Conservation (phyloP, 2,888 invertebrate species). For the Brachypterus glaber region DNA sequence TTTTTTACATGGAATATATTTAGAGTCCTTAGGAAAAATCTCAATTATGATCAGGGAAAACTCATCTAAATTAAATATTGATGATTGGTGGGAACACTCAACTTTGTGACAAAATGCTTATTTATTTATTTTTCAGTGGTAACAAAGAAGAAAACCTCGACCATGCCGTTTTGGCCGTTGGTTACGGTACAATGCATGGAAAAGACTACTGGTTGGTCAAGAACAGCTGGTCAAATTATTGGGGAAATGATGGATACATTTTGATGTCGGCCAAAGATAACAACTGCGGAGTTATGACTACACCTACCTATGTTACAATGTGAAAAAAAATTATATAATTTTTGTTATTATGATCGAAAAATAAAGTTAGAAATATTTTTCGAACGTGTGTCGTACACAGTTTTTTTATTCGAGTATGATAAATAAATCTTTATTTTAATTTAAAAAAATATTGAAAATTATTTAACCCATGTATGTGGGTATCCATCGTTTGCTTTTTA, state of each 20-base stretch:
- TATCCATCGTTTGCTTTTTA: too few species aligned
- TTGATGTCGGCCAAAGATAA: constrained; percentile 83
- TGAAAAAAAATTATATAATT: constrained; percentile 32
- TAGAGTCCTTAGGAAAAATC: too few species aligned
- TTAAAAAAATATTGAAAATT: too few species aligned
- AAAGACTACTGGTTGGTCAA: constrained; percentile 88
- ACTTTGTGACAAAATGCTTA: too few species aligned
- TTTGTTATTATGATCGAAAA: too few species aligned
- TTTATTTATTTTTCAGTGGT: constrained; percentile 44
- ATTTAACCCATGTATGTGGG: too few species aligned
- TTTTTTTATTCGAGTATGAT: too few species aligned
- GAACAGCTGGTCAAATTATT: constrained; percentile 95
- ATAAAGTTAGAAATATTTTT: constrained; percentile 1
- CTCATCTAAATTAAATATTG: too few species aligned
- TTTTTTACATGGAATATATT: too few species aligned
- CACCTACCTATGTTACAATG: constrained; percentile 76
- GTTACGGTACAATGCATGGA: constrained; percentile 75
- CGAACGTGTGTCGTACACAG: too few species aligned
- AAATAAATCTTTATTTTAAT: constrained; percentile 1
- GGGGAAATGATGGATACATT: constrained; percentile 95
- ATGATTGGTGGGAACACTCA: too few species aligned
- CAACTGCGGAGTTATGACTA: constrained; percentile 85
- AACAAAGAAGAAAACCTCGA: constrained; percentile 72
- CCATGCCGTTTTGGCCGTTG: constrained; percentile 90
- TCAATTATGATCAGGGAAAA: too few species aligned